Conservation (phyloP, 2,888 invertebrate genomes). For the Metellina segmentata region DNA sequence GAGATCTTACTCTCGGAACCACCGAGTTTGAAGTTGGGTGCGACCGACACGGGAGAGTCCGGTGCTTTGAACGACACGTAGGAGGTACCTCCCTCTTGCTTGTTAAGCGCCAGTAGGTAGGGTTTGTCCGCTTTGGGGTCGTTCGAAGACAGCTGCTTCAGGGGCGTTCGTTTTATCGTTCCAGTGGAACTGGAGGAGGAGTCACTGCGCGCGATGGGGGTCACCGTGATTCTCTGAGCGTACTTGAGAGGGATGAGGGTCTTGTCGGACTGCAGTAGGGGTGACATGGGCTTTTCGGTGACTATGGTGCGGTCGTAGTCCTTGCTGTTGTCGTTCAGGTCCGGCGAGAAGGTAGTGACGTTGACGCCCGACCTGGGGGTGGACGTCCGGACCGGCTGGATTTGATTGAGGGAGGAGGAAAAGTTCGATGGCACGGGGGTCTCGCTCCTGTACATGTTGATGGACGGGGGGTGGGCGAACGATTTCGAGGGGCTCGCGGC, state of each 20-base stretch:
- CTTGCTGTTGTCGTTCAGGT: constrained; percentile 8
- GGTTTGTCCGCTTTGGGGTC: constrained; percentile 28
- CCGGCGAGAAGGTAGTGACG: constrained; percentile 59
- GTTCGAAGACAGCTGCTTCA: constrained; percentile 13
- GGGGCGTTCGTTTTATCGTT: constrained; percentile 51
- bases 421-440: constrained; percentile 66
- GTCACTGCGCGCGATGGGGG: constrained; percentile 77
- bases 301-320: neutral
- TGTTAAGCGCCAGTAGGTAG: neutral
- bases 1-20: neutral
- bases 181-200: constrained; percentile 42
- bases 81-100: constrained; percentile 27
- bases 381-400: constrained; percentile 22
- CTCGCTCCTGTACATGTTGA: constrained; percentile 72
- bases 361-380: constrained; percentile 45
- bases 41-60: constrained; percentile 58
- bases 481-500: neutral
- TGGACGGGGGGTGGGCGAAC: neutral
- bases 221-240: constrained; percentile 77
- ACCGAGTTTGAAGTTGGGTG: constrained; percentile 24
- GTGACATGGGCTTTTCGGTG: neutral
- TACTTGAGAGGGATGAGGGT: constrained; percentile 75
- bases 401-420: constrained; percentile 3
- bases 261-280: constrained; percentile 28
- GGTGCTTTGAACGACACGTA: constrained; percentile 59